Percentiles rank a stretch among this genome's conserved stretches.
Evolutionary conservation across 2,797 vertebrate species (phyloP).

Genomic region (Sebastiscus tertius): DNA sequence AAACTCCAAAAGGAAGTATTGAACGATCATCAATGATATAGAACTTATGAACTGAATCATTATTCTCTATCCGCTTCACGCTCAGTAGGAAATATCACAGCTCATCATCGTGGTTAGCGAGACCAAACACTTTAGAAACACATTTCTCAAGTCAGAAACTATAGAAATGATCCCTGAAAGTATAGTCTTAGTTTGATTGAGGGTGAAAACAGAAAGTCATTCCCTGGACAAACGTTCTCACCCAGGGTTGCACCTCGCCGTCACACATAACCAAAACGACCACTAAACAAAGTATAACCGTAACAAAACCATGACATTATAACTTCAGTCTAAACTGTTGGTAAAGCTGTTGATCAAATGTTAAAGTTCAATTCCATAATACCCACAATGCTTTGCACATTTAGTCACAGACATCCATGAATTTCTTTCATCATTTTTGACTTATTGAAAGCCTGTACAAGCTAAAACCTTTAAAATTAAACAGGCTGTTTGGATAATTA

Average conservation of each 20-base stretch:
- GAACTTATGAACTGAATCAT: not conserved
- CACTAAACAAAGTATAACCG: fast-evolving
- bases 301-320: fast-evolving
- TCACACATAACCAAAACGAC: fast-evolving
- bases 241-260: not conserved
- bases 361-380: fast-evolving
- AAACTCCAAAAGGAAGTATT: not conserved
- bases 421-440: too few relatives aligned
- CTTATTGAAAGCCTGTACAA: too few relatives aligned
- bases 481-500: too few relatives aligned
- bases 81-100: slow-evolving; percentile 17
- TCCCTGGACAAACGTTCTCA: not conserved
- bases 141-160: slow-evolving; percentile 72
- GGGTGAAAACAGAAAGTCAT: fast-evolving
- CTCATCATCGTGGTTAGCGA: slow-evolving; percentile 73
- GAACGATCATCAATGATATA: not conserved
- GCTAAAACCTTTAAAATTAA: too few relatives aligned
- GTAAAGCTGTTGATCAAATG: fast-evolving
- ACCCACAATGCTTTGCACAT: slow-evolving; percentile 60
- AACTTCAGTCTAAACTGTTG: fast-evolving
- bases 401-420: too few relatives aligned
- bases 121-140: slow-evolving; percentile 68
- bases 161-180: slow-evolving; percentile 83
- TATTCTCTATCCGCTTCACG: slow-evolving; percentile 37
- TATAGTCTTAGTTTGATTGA: slow-evolving; percentile 59